Evolutionary conservation across 2,113 vertebrate species (phyloP), one percentile per base, ranked within the genome.

Genomic region (Seriola rivoliana): DNA sequence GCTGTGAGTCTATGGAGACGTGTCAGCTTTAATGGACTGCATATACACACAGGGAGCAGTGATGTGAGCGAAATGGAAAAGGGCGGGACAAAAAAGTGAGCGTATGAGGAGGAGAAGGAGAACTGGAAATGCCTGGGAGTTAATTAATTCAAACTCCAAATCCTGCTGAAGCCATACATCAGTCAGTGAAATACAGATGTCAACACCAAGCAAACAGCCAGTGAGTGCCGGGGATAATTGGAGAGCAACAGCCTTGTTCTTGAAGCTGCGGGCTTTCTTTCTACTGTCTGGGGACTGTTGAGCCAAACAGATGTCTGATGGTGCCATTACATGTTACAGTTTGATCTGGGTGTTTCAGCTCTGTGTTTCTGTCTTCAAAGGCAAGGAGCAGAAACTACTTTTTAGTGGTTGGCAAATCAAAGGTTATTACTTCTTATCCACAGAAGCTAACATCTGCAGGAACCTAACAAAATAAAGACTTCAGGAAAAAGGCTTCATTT

Each of bases 11-110:
- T 64, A 62, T 34, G 1, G 67, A 71, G 75, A 52, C 36, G 4
- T n/a, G 63, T 42, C 80, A 57, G 71, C 38, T 72, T 34, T 67
- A 80, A 73, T 66, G 60, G 71, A 84, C 62, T 48, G 55, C 71
- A 52, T 52, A 83, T 58, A 77, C 48, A 83, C 71, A 82, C 46
- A 75, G 64, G 19, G 63, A 68, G 44, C 16, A 1, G 72, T 2
- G 29, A 17, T 46, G 32, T 46, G 46, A 55, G 44, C 17, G 62
- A 44, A 42, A 25, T 12, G 48, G 55, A 23, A 16, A 16, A 8
- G 25, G 14, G 29, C 40, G 8, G 40, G 38, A 38, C n/a, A 21
- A 21, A 21, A 38, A 32, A 17, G 8, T 16, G 48, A 40, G n/a
- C 54, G 23, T 12, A 8, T 9, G 19, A 32, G 34, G 9, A 52